These are phyloP conservation scores for Bothrops jararaca DNA, from an alignment of 2,113 vertebrate genomes.

Conservation along the genomic window DNA sequence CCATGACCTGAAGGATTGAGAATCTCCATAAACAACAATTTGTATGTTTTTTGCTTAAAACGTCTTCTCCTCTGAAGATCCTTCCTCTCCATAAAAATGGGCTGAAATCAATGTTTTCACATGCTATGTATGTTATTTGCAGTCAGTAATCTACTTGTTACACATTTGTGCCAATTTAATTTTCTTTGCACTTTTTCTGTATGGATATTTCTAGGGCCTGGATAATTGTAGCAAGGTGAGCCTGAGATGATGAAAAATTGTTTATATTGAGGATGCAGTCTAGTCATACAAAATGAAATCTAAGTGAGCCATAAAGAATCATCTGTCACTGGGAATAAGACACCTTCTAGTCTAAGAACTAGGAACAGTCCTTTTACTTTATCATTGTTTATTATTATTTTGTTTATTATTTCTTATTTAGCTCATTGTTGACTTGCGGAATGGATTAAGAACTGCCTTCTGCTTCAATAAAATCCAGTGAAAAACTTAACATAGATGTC, in stretches of 20 bases:
- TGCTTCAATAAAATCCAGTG: not conserved
- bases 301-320: not conserved
- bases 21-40: not conserved
- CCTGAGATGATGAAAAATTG: conserved; percentile 6
- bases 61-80: not conserved
- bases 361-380: not conserved
- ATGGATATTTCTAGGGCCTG: not conserved
- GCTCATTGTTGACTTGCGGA: not conserved
- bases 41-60: not conserved
- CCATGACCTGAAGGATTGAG: not conserved
- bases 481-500: not conserved
- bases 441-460: not conserved
- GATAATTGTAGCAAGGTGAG: not conserved
- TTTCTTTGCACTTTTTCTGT: not conserved
- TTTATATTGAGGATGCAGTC: not conserved
- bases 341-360: not conserved
- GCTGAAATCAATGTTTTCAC: not conserved
- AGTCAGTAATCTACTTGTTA: not conserved
- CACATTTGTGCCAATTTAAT: not conserved
- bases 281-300: not conserved
- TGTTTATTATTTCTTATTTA: not conserved
- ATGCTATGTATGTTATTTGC: not conserved
- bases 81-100: not conserved
- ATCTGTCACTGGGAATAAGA: too few relatives aligned
- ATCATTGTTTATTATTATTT: not conserved